A percentile compares a stretch with the other conserved stretches of the same genome.
phyloP scores from a whole-genome alignment of 2,888 invertebrate genomes.

The Hipparchia semele region DNA sequence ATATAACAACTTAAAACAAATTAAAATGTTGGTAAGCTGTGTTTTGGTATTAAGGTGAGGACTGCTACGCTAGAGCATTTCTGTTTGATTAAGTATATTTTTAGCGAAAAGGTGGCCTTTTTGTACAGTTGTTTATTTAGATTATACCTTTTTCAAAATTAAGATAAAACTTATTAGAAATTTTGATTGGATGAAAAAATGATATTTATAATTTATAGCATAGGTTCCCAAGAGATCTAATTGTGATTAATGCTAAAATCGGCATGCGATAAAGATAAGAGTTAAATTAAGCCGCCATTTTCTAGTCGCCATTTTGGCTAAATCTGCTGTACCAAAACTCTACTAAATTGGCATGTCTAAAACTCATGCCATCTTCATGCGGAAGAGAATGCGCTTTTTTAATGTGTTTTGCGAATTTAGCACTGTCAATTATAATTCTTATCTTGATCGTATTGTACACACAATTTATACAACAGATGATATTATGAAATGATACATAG shows the following conservation, averaged over 20 bases:
- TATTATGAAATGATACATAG: neutral
- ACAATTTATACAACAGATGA: neutral
- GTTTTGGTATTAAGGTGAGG: constrained; percentile 83
- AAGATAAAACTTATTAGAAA: constrained; percentile 2
- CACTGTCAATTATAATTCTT: no score
- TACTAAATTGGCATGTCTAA: no score
- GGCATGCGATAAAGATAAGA: no score
- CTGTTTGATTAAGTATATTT: constrained; percentile 42
- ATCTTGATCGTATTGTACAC: neutral
- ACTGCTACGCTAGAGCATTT: constrained; percentile 70
- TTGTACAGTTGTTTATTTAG: constrained; percentile 7
- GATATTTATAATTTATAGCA: constrained; percentile 1
- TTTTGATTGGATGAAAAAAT: constrained; percentile 4
- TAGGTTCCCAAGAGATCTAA: constrained; percentile 8
- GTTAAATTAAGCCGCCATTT: no score
- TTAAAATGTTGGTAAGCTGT: constrained; percentile 82
- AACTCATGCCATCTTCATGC: no score
- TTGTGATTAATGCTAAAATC: neutral
- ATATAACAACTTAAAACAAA: constrained; percentile 77
- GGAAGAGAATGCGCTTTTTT: no score
- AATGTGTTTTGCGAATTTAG: no score
- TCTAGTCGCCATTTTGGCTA: no score
- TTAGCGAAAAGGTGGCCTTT: constrained; percentile 22
- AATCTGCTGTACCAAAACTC: no score
- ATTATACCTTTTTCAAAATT: neutral